Base-by-base conservation (phyloP, 2,113 vertebrate genomes). In the Mesitornis unicolor region DNA sequence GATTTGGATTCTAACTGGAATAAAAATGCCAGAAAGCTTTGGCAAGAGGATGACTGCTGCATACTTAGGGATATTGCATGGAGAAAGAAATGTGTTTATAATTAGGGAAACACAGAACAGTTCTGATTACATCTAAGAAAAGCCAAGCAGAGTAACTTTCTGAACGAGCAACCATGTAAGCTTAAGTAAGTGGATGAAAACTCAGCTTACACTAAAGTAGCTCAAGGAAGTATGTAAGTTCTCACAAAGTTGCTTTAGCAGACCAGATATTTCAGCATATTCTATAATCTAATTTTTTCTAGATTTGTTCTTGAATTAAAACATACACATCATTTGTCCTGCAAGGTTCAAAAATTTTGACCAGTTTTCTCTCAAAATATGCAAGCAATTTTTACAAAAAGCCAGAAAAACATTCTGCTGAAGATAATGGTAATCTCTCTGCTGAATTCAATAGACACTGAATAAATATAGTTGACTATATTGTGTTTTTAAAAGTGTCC, bases 81-180 rank as follows among this genome's bases (percentile, higher is more conserved):
- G 95, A 89, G 95, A 95, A 96, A 96, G 78, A 98, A 98, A 98
- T 98, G 96, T 98, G 98, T 98, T 98, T 98, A 95, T 84, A 98
- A 98, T 98, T 98, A 98, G 81, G 83, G 84, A 92, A 96, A 96
- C 90, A 94, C 91, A 97, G 95, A 98, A 77, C 90, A 90, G 92
- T 93, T 97, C 97, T 70, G 88, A 96, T 97, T 98, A 89, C 92
- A 95, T 97, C 93, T 96, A 87, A 95, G 94, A 53, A 78, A 95
- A 97, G 93, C 92, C 96, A 96, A 95, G 89, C 77, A 95, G 95
- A 94, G 61, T 61, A 96, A 94, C 92, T 96, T 98, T 97, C 96
- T 97, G 97, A 97, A 95, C 93, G 96, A 95, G 83, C 94, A 87
- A 96, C 56, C 64, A 7, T 87, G 64, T 95, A 96, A 95, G 78